Conservation (phyloP, 2,797 vertebrate species). For the Bovichtus diacanthus region DNA sequence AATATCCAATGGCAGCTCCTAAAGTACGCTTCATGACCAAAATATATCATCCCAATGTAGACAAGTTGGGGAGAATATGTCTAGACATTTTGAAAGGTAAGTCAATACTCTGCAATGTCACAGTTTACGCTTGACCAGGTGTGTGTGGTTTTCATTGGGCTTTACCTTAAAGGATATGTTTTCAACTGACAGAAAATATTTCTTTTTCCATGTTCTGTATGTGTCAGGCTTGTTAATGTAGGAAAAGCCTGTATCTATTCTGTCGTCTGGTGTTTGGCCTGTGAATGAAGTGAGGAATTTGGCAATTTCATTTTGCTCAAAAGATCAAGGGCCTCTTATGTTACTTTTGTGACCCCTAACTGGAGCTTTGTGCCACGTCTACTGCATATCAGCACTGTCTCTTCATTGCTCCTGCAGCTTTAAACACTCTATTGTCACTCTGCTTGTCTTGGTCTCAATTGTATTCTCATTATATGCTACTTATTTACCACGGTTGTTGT, state of each 20-base stretch:
- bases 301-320: conserved; percentile 47
- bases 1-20: conserved; percentile 98
- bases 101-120: conserved; percentile 30
- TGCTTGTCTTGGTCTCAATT: neutral
- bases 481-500: too few relatives aligned
- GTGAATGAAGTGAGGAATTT: conserved; percentile 48
- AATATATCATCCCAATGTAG: conserved; percentile 99
- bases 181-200: neutral
- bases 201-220: neutral
- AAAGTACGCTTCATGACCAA: conserved; percentile 99
- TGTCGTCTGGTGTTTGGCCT: conserved; percentile 33
- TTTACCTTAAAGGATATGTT: neutral
- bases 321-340: conserved; percentile 48
- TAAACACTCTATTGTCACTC: neutral
- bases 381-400: conserved; percentile 2
- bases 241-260: conserved; percentile 15
- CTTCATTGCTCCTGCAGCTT: conserved; percentile 1
- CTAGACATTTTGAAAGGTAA: conserved; percentile 99
- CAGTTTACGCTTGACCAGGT: neutral
- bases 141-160: neutral
- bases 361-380: conserved; percentile 13
- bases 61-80: conserved; percentile 99
- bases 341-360: conserved; percentile 41
- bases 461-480: neutral
- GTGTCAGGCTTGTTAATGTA: conserved; percentile 33